Base-by-base conservation (phyloP, 1,140 invertebrate species). In the Nomia melanderi region DNA sequence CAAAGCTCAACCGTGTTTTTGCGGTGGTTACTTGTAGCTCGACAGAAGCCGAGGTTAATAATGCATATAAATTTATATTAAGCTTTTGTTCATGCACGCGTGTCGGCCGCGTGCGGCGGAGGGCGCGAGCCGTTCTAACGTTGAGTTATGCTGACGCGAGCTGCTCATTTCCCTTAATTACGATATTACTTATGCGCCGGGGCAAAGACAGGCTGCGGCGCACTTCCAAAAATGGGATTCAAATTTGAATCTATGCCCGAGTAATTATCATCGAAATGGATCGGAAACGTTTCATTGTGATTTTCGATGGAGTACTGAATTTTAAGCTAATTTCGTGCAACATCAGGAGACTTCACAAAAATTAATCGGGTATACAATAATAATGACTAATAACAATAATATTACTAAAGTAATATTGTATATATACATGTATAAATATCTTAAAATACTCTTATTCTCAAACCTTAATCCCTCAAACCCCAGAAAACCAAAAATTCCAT, bases 11-110 rank as follows among this genome's bases (percentile, higher is more conserved):
- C 27, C 23, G 23, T 23, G 31, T 69, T 76, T 76, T 69, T 76
- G 23, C 54, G 14, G 23, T 6, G 53, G 64, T 66, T 44, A 63
- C 23, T 14, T 12, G 60, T 27, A 17, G 9, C 53, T 47, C 64
- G 41, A 59, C 64, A 69, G 73, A 20, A 69, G 27, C 6, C 73
- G 53, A 33, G 39, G 73, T 76, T 76, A 76, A 76, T 77, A 62
- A 77, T 71, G 56, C 74, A 41, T 71, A 71, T 77, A 71, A 70
- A 77, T 62, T 77, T 77, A 76, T 71, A 77, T 77, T 71, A 71
- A 53, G 74, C 74, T 77, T 77, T 77, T 54, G 74, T 77, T 54
- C 33, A 50, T 11, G 20, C 20, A 23, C n/a, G 4, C n/a, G 39
- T 6, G 25, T n/a, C n/a, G n/a, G n/a, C n/a, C n/a, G n/a, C n/a